Percentiles rank a stretch among this genome's conserved stretches.
Conservation (phyloP, 1,140 invertebrate species). For the Physella acuta region DNA sequence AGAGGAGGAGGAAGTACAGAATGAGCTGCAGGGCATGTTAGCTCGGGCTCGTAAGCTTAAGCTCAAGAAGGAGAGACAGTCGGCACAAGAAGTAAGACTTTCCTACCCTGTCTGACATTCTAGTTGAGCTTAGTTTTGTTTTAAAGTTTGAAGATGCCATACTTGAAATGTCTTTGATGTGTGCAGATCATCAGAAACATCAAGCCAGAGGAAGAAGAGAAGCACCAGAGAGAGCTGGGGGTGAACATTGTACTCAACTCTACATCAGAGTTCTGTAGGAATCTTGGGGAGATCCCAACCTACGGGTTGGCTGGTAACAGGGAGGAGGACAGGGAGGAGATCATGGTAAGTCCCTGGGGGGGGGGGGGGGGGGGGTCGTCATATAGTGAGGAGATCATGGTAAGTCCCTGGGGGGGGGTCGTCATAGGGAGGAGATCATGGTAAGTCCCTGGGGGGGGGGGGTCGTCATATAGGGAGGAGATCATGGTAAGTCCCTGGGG, state of each 20-base stretch:
- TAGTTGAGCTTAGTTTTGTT: background rate
- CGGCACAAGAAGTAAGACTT: background rate
- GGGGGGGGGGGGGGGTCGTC: too few species aligned
- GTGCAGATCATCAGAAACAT: constrained; percentile 3
- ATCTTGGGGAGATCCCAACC: constrained; percentile 89
- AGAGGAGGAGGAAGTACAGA: constrained; percentile 75
- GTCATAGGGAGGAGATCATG: too few species aligned
- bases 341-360: constrained; percentile 69
- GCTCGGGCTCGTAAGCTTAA: constrained; percentile 76
- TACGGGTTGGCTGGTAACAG: constrained; percentile 74
- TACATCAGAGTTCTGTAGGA: constrained; percentile 95
- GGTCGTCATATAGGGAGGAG: too few species aligned
- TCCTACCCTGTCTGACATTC: background rate
- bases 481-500: too few species aligned
- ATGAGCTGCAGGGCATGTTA: constrained; percentile 74
- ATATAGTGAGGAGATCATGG: too few species aligned
- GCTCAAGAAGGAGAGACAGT: constrained; percentile 60
- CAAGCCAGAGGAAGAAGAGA: background rate
- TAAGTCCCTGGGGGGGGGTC: too few species aligned
- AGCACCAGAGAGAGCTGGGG: background rate
- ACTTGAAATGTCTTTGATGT: background rate
- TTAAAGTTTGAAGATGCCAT: background rate
- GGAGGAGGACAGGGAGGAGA: constrained; percentile 77
- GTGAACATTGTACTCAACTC: constrained; percentile 81
- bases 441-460: too few species aligned